Conservation (phyloP, 2,113 vertebrate species). For the Panurus biarmicus region DNA sequence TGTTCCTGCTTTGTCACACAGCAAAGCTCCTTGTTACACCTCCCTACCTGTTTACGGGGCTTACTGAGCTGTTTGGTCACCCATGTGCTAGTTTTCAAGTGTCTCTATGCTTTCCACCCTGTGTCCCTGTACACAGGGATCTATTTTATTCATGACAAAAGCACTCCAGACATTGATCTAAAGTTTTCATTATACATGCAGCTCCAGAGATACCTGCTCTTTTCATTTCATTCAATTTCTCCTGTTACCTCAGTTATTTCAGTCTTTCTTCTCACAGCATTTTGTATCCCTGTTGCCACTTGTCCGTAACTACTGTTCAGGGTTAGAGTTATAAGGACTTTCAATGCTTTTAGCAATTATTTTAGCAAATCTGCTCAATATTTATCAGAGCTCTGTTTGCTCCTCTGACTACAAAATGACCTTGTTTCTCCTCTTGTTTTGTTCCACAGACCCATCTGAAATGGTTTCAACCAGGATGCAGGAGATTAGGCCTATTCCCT, state of each 20-base stretch:
- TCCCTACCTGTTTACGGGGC: background rate
- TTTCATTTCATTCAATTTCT: background rate
- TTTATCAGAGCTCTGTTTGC: background rate
- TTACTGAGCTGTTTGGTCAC: background rate
- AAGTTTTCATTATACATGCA: background rate
- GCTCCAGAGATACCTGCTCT: background rate
- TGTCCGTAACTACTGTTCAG: background rate
- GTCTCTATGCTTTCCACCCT: background rate
- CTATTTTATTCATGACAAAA: background rate
- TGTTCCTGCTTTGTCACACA: background rate
- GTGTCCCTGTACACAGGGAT: fast-evolving
- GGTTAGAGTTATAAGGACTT: background rate
- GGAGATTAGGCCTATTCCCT: background rate
- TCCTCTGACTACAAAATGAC: background rate
- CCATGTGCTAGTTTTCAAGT: background rate
- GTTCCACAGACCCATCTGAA: background rate
- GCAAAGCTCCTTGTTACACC: background rate
- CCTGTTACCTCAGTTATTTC: background rate
- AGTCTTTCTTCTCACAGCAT: background rate
- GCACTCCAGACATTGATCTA: background rate
- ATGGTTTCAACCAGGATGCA: background rate
- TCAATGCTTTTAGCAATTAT: background rate
- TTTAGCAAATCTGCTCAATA: background rate
- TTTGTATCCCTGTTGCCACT: background rate
- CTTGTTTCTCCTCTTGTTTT: background rate